phyloP scores from a whole-genome alignment of 2,888 invertebrate species.

The Polydrusus pterygomalis region DNA sequence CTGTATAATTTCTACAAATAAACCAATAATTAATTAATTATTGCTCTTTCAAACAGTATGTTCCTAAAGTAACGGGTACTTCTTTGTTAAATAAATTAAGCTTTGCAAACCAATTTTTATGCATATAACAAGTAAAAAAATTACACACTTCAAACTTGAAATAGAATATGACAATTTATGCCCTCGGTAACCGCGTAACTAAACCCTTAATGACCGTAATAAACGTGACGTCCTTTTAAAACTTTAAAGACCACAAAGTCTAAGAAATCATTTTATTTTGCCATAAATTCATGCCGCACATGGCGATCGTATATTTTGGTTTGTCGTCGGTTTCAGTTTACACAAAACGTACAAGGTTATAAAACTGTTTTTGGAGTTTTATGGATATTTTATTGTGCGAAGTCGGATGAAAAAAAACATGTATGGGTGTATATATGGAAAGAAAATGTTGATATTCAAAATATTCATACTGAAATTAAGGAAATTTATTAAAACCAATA shows the following conservation, averaged over 20 bases:
- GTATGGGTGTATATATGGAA: neutral
- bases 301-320: slow-evolving; percentile 52
- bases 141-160: neutral
- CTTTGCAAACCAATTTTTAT: no score
- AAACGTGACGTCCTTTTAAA: slow-evolving; percentile 28
- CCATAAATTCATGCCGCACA: slow-evolving; percentile 49
- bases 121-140: neutral
- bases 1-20: no score
- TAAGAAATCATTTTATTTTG: slow-evolving; percentile 44
- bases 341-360: slow-evolving; percentile 42
- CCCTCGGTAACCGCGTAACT: slow-evolving; percentile 15
- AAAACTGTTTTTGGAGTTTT: slow-evolving; percentile 44
- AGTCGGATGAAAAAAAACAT: slow-evolving; percentile 48
- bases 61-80: no score
- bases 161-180: slow-evolving; percentile 25
- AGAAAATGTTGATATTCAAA: neutral
- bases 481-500: no score
- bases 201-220: slow-evolving; percentile 32
- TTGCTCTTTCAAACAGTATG: no score
- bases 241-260: slow-evolving; percentile 39
- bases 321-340: slow-evolving; percentile 48
- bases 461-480: no score
- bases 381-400: slow-evolving; percentile 28
- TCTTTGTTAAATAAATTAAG: no score
- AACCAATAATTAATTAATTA: no score